phyloP scores from a whole-genome alignment of 2,797 vertebrate genomes.

The Poeciliopsis turneri region DNA sequence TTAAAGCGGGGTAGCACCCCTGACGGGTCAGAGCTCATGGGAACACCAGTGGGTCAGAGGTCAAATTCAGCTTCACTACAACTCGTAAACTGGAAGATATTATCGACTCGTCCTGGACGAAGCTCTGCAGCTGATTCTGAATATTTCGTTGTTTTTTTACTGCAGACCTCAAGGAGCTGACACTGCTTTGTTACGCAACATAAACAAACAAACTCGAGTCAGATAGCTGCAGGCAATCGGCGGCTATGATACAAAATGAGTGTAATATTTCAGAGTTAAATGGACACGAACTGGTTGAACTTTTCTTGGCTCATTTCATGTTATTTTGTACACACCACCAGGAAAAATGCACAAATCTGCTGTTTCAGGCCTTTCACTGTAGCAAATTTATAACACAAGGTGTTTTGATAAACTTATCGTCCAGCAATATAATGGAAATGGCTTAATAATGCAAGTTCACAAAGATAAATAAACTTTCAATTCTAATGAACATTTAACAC shows the following conservation, averaged over 20 bases:
- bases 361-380: not conserved
- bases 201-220: constrained; percentile 9
- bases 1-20: not conserved
- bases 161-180: constrained; percentile 1
- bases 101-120: not conserved
- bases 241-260: not conserved
- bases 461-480: too few relatives aligned
- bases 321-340: not conserved
- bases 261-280: not conserved
- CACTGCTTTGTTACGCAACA: not conserved
- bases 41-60: not conserved
- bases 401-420: too few relatives aligned
- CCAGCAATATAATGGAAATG: too few relatives aligned
- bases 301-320: not conserved
- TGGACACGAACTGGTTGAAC: not conserved
- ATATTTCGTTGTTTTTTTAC: not conserved
- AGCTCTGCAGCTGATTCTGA: constrained; percentile 3
- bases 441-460: too few relatives aligned
- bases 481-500: too few relatives aligned
- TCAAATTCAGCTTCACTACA: constrained; percentile 6
- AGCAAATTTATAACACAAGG: too few relatives aligned
- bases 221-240: not conserved
- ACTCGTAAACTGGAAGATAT: not conserved
- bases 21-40: not conserved
- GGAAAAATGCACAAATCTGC: not conserved